Base-by-base conservation (phyloP, 2,113 vertebrate species). In the Morone chrysops region DNA sequence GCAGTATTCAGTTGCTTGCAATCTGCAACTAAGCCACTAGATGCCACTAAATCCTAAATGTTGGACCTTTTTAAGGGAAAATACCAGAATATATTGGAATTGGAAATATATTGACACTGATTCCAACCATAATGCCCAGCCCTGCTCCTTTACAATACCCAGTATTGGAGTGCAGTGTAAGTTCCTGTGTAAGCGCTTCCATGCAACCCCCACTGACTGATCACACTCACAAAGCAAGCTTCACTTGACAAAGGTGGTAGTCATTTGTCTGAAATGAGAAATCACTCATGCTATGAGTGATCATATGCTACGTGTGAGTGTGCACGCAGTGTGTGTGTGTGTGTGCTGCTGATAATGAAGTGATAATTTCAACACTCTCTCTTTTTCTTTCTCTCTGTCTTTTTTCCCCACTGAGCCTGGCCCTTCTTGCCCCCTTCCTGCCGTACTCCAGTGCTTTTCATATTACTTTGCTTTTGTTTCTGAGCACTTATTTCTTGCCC, bases 391-490 rank as follows among this genome's bases (percentile, higher is more conserved):
- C 31, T 36, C 73, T 57, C 62, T 5, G 36, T 84, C 57, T 82
- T 70, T 80, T 72, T 59, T 54, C 74, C 85, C 2, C 57, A 31
- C 51, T 9, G 65, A 83, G 77, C 70, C 82, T 56, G 62, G 66
- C 77, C 75, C 80, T 82, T 70, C 67, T 80, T 67, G 71, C 75
- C 86, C 82, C 68, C 89, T 83, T 80, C 85, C 85, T 68, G 76
- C 78, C 82, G 91, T 82, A 88, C 89, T 90, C 85, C 91, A 87
- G 20, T 88, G 87, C 83, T 85, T 90, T 94, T 90, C 76, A 86
- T 90, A 90, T 91, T 85, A 89, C 92, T 75, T 54, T 74, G 87
- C 85, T 92, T 92, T 92, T 92, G 85, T 93, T 92, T 91, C 83
- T 82, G 68, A 80, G 54, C 77, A 51, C 84, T 92, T 87, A 90